These are phyloP conservation scores for Trichopoda pennipes DNA, from an alignment of 2,888 invertebrate genomes.

Conservation along the genomic window DNA sequence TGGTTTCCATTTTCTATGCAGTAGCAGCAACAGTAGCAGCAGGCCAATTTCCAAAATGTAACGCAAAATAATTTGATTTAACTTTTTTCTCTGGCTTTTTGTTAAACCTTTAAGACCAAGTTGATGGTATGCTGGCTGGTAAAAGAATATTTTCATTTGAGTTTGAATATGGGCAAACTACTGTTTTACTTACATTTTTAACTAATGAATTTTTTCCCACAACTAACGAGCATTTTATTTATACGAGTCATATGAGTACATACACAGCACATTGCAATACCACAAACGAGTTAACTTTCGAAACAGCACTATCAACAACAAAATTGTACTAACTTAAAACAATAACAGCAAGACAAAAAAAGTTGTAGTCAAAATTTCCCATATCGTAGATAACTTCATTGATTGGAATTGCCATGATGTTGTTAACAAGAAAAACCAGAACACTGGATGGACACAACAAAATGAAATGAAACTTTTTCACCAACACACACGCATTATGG, in stretches of 20 bases:
- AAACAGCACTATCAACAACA: constrained; percentile 33
- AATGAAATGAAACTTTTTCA: constrained; percentile 30
- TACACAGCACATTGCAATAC: constrained; percentile 57
- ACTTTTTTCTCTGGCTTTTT: constrained; percentile 10
- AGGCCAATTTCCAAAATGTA: constrained; percentile 32
- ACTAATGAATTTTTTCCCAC: constrained; percentile 68
- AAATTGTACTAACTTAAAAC: constrained; percentile 24
- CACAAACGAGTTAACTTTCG: constrained; percentile 65
- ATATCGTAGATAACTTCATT: constrained; percentile 70
- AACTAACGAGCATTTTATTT: constrained; percentile 68
- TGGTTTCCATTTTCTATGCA: constrained; percentile 21
- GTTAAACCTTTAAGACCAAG: constrained; percentile 32
- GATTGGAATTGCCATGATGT: constrained; percentile 70
- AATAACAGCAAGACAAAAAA: constrained; percentile 23
- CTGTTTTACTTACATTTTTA: constrained; percentile 59
- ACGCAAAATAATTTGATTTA: constrained; percentile 48
- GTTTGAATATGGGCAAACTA: constrained; percentile 36
- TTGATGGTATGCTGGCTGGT: constrained; percentile 24
- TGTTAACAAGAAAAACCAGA: constrained; percentile 69
- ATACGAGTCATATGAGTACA: constrained; percentile 25
- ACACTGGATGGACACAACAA: constrained; percentile 56
- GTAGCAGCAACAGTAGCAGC: constrained; percentile 21
- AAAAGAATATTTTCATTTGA: background rate
- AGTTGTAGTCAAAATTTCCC: constrained; percentile 60
- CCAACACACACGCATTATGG: constrained; percentile 16